Conservation (phyloP, 2,797 vertebrate genomes). For the Cryptoblepharus egeriae region DNA sequence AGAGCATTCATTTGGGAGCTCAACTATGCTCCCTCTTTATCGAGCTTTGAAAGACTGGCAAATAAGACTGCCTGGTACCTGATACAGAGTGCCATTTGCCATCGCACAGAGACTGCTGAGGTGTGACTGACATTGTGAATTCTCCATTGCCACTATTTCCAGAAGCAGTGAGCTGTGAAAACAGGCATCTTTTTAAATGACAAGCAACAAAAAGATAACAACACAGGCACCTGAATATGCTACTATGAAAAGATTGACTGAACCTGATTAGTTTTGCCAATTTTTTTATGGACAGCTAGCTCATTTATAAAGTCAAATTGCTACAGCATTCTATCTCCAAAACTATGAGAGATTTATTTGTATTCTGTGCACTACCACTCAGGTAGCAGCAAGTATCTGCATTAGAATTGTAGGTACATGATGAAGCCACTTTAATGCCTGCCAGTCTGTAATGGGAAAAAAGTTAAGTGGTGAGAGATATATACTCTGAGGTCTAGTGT, state of each 20-base stretch:
- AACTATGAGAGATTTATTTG: not conserved
- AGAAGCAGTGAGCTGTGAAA: conserved; percentile 83
- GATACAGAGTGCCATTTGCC: conserved; percentile 88
- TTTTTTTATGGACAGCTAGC: conserved; percentile 5
- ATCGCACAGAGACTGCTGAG: conserved; percentile 83
- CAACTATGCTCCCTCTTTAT: accelerated
- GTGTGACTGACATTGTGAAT: conserved; percentile 83
- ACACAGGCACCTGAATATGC: not conserved
- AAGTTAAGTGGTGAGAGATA: not conserved
- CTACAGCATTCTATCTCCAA: not conserved
- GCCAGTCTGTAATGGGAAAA: not conserved
- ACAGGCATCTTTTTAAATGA: conserved; percentile 38
- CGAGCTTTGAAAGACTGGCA: conserved; percentile 13
- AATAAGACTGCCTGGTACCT: conserved; percentile 76
- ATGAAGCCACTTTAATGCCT: not conserved
- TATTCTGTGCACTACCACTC: not conserved
- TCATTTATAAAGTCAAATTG: not conserved
- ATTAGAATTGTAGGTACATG: not conserved
- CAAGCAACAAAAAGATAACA: not conserved
- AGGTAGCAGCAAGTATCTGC: not conserved
- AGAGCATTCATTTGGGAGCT: not conserved
- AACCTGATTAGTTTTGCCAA: not conserved
- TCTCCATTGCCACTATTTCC: conserved; percentile 82
- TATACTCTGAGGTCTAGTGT: too few relatives aligned
- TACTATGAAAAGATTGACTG: conserved; percentile 8